A percentile compares a stretch with the other conserved stretches of the same genome.
Conservation (phyloP, 2,888 invertebrate species). For the Strigamia maritima region DNA sequence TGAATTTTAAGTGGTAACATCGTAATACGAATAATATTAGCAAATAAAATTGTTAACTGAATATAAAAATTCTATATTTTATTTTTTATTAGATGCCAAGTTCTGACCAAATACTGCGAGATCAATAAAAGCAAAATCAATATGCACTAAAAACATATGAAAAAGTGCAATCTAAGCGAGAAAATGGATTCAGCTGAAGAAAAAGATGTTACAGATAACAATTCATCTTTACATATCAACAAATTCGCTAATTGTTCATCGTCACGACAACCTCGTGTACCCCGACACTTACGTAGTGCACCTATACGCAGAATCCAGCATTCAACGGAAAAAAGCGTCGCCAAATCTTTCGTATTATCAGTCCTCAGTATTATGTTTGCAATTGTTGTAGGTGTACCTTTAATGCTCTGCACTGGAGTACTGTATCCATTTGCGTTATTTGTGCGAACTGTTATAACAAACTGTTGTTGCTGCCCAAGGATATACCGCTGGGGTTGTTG, state of each 20-base stretch:
- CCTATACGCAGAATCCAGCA: conserved; percentile 53
- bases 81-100: background rate
- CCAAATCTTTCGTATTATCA: conserved; percentile 46
- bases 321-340: conserved; percentile 53
- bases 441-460: conserved; percentile 44
- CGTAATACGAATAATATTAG: background rate
- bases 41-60: background rate
- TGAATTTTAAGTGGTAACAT: background rate
- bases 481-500: conserved; percentile 39
- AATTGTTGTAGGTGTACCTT: conserved; percentile 54
- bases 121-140: conserved; percentile 21
- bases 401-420: conserved; percentile 48
- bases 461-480: conserved; percentile 45
- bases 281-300: conserved; percentile 49
- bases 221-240: background rate
- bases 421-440: conserved; percentile 52
- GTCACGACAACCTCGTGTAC: conserved; percentile 1
- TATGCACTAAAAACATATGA: conserved; percentile 24
- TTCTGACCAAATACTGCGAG: background rate
- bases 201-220: background rate
- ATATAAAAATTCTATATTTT: background rate
- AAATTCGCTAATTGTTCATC: background rate
- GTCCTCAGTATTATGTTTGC: conserved; percentile 50
- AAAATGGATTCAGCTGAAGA: conserved; percentile 1
- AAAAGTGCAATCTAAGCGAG: background rate